Evolutionary conservation across 2,888 invertebrate genomes (phyloP).

Genomic region (Cheilosia vulpina): DNA sequence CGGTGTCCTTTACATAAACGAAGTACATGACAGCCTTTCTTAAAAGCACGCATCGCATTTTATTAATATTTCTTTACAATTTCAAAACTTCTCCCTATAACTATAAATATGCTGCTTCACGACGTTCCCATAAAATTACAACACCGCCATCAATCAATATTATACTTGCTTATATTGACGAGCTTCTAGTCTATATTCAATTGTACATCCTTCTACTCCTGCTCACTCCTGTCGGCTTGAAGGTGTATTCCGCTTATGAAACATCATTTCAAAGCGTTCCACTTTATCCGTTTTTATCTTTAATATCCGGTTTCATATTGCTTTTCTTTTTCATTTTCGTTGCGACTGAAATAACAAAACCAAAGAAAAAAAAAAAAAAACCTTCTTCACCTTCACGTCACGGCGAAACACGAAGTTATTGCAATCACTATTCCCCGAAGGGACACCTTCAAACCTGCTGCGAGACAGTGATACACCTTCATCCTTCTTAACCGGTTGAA

Average conservation of each 20-base stretch:
- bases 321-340: background rate
- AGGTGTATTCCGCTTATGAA: conserved; percentile 25
- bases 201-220: conserved; percentile 19
- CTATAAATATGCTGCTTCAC: background rate
- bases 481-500: conserved; percentile 27
- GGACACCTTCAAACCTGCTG: conserved; percentile 13
- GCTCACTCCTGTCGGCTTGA: conserved; percentile 25
- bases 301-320: conserved; percentile 65
- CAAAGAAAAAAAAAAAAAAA: background rate
- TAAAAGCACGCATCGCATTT: no score
- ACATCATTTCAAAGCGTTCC: conserved; percentile 50
- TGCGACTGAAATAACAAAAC: background rate
- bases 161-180: conserved; percentile 27
- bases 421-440: conserved; percentile 34
- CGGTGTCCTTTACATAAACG: no score
- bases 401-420: conserved; percentile 9
- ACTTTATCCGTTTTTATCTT: conserved; percentile 69
- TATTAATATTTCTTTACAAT: no score
- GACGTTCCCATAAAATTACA: background rate
- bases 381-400: conserved; percentile 20
- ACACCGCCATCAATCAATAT: conserved; percentile 20
- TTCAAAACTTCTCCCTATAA: background rate
- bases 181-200: background rate
- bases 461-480: conserved; percentile 32
- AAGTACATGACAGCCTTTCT: no score